Evolutionary conservation across 2,797 vertebrate species (phyloP).

Genomic region (Thaleichthys pacificus): DNA sequence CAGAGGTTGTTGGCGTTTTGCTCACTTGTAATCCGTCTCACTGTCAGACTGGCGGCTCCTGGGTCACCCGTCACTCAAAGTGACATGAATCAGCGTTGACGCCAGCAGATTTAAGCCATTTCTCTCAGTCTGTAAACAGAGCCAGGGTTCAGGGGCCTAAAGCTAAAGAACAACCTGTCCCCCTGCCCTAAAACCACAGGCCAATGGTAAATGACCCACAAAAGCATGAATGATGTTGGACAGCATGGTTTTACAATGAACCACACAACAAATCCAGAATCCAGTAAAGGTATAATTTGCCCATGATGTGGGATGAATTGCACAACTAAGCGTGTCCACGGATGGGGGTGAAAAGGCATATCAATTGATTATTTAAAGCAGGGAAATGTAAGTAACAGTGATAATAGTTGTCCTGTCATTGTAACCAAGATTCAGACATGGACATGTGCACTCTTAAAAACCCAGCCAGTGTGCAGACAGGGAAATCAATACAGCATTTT

Average conservation of each 20-base stretch:
- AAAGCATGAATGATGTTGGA: slow-evolving; percentile 34
- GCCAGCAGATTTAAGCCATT: slow-evolving; percentile 73
- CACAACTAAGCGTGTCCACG: neutral
- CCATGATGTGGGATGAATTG: neutral
- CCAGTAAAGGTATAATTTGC: neutral
- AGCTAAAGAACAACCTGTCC: slow-evolving; percentile 25
- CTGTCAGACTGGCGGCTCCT: slow-evolving; percentile 73
- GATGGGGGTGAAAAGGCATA: slow-evolving; percentile 1
- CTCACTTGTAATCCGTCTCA: slow-evolving; percentile 76
- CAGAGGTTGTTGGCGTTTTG: slow-evolving; percentile 72
- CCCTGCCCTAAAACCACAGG: slow-evolving; percentile 37
- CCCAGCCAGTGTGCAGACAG: slow-evolving; percentile 62
- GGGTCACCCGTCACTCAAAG: slow-evolving; percentile 81
- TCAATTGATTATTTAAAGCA: slow-evolving; percentile 39
- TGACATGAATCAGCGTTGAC: slow-evolving; percentile 75
- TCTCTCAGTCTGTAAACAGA: slow-evolving; percentile 66
- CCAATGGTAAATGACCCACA: slow-evolving; percentile 45
- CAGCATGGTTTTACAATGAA: slow-evolving; percentile 30
- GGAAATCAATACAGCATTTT: slow-evolving; percentile 80
- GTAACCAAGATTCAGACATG: slow-evolving; percentile 64
- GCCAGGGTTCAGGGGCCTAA: slow-evolving; percentile 56
- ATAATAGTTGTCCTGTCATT: slow-evolving; percentile 46
- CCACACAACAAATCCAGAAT: neutral
- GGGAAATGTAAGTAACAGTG: slow-evolving; percentile 47
- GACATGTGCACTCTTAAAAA: slow-evolving; percentile 63